These are phyloP conservation scores for Sebastes trivittatus DNA, from an alignment of 2,797 vertebrate genomes.

Conservation along the genomic window DNA sequence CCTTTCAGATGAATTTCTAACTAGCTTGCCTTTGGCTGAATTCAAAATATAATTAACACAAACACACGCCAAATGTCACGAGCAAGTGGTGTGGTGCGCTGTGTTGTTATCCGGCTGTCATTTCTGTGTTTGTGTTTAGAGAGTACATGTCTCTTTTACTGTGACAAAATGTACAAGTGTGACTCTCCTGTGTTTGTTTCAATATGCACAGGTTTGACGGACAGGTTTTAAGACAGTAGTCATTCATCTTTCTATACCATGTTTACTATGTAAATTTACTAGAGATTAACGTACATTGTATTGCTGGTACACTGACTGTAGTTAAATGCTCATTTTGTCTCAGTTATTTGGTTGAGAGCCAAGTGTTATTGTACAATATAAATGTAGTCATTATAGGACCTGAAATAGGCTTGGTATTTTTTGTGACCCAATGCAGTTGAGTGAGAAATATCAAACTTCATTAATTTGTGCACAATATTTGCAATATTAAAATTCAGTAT, in stretches of 20 bases:
- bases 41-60: slow-evolving; percentile 29
- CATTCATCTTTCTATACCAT: background rate
- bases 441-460: background rate
- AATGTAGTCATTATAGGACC: background rate
- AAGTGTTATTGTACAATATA: background rate
- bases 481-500: background rate
- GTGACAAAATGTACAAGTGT: background rate
- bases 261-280: background rate
- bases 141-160: background rate
- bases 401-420: background rate
- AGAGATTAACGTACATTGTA: background rate
- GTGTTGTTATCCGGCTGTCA: background rate
- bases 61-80: slow-evolving; percentile 15
- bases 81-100: slow-evolving; percentile 18
- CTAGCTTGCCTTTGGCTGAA: slow-evolving; percentile 6
- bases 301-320: background rate
- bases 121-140: background rate
- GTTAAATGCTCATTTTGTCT: background rate
- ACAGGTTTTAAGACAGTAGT: background rate
- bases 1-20: slow-evolving; percentile 16
- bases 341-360: background rate
- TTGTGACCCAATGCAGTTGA: background rate
- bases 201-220: background rate
- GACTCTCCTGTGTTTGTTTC: background rate
- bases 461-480: background rate